Percentiles rank a stretch among this genome's conserved stretches.
These are phyloP conservation scores for Cylas formicarius DNA, from an alignment of 1,140 invertebrate genomes.

Conservation along the genomic window DNA sequence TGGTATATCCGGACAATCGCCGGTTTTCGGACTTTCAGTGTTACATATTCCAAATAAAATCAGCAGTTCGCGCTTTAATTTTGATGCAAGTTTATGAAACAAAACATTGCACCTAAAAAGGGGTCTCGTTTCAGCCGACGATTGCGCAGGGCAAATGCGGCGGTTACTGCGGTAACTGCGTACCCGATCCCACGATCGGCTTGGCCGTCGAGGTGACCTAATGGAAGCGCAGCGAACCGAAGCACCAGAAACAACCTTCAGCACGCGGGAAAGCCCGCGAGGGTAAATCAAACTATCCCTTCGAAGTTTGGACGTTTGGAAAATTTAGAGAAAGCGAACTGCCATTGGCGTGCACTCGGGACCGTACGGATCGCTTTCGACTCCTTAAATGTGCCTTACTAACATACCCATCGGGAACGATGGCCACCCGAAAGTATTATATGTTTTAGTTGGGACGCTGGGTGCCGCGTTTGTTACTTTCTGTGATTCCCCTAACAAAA, in stretches of 20 bases:
- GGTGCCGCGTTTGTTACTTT: too few relatives aligned
- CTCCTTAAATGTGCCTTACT: too few relatives aligned
- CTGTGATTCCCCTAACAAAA: too few relatives aligned
- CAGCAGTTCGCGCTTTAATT: not conserved
- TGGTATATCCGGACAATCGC: not conserved
- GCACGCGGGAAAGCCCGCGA: too few relatives aligned
- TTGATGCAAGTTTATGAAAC: not conserved
- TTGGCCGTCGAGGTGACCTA: conserved; percentile 37
- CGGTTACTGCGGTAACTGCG: conserved; percentile 36
- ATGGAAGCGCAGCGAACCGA: conserved; percentile 4
- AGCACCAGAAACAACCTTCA: conserved; percentile 10
- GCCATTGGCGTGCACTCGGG: too few relatives aligned
- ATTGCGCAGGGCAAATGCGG: conserved; percentile 34
- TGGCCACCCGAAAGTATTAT: too few relatives aligned
- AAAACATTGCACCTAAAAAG: not conserved
- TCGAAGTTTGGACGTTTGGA: too few relatives aligned
- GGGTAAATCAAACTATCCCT: too few relatives aligned
- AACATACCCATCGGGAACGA: too few relatives aligned
- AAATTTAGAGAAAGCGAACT: too few relatives aligned
- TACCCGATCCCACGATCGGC: conserved; percentile 30
- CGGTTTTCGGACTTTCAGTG: not conserved
- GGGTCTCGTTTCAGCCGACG: conserved; percentile 25
- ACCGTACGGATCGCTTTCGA: too few relatives aligned
- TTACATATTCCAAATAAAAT: not conserved
- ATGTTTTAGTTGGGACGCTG: too few relatives aligned